Evolutionary conservation across 2,797 vertebrate species (phyloP).

Genomic region (Tragelaphus eurycerus): DNA sequence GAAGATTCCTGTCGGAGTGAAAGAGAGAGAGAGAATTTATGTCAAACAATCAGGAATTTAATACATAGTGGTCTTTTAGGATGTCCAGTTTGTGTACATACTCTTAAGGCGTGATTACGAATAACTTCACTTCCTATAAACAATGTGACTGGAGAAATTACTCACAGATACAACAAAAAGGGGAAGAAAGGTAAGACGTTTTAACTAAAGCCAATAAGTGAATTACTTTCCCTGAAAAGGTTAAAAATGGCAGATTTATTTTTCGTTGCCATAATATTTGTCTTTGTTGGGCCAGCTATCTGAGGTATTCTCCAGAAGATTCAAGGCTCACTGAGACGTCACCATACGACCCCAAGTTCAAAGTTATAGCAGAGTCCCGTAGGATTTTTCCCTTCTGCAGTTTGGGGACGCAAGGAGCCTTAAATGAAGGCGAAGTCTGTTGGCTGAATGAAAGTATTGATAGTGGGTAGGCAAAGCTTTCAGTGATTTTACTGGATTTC

Average conservation of each 20-base stretch:
- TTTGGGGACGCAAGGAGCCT: conserved; percentile 76
- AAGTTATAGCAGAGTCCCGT: conserved; percentile 76
- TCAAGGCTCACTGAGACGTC: conserved; percentile 76
- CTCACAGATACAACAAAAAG: conserved; percentile 91
- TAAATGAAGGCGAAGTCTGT: conserved; percentile 74
- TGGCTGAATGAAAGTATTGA: conserved; percentile 79
- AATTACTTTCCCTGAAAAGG: conserved; percentile 88
- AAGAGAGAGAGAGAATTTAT: conserved; percentile 93
- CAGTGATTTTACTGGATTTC: conserved; percentile 65
- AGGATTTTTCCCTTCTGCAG: conserved; percentile 75
- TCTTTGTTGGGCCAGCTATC: conserved; percentile 85
- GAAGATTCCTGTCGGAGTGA: conserved; percentile 93
- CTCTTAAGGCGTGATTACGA: conserved; percentile 93
- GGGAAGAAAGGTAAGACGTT: conserved; percentile 90
- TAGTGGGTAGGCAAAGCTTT: conserved; percentile 75
- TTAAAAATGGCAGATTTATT: conserved; percentile 87
- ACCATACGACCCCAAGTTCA: conserved; percentile 79
- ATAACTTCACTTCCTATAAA: conserved; percentile 95
- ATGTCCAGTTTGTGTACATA: conserved; percentile 95
- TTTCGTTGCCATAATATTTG: conserved; percentile 90
- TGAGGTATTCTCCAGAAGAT: conserved; percentile 84
- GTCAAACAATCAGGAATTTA: conserved; percentile 99
- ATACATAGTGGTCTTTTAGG: conserved; percentile 93
- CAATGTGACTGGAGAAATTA: conserved; percentile 92
- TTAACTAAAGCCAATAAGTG: conserved; percentile 85